Evolutionary conservation across 1,140 invertebrate genomes (phyloP), one percentile per base, ranked within the genome.

Genomic region (Penaeus chinensis): DNA sequence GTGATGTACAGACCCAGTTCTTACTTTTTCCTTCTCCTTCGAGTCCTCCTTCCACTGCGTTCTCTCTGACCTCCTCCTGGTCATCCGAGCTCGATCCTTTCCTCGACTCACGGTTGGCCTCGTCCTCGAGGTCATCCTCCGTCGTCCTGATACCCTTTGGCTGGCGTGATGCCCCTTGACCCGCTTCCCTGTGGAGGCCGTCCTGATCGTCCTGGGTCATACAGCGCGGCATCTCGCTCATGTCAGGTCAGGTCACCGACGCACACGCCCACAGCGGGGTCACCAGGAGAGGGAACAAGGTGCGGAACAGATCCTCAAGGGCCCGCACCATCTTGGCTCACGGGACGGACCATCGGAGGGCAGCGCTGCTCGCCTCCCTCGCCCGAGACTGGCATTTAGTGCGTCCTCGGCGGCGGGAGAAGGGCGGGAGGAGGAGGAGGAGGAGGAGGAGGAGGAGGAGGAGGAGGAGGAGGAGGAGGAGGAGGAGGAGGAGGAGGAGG

Each of bases 181-280:
- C 81, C 24, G 18, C 61, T 60, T 69, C 66, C 47, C 54, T 54
- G 54, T 54, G 54, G 54, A 54, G 54, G 54, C 54, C 54, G 54
- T 84, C 19, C n/a, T 84, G 69, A 61, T 77, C 83, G 54, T 87
- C 86, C n/a, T 82, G 66, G 66, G 86, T 82, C 71, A 87, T 82
- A 62, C 65, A 82, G 69, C 66, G 86, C 22, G 86, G 86, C 80
- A 87, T 87, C 47, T 83, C 80, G 80, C 47, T 87, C 86, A 87
- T 87, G 19, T 87, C 86, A 87, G 86, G 86, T 87, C 86, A 87
- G 80, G 86, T 87, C 86, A 87, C 86, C 71, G 86, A 87, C 27
- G 86, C 86, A 80, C 86, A 82, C 80, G 86, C 69, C 32, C 86
- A 87, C 11, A 87, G 71, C 22, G 86, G 86, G 86, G 79, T 82